phyloP scores from a whole-genome alignment of 2,797 vertebrate genomes.

The Halcyon chelicuti region DNA sequence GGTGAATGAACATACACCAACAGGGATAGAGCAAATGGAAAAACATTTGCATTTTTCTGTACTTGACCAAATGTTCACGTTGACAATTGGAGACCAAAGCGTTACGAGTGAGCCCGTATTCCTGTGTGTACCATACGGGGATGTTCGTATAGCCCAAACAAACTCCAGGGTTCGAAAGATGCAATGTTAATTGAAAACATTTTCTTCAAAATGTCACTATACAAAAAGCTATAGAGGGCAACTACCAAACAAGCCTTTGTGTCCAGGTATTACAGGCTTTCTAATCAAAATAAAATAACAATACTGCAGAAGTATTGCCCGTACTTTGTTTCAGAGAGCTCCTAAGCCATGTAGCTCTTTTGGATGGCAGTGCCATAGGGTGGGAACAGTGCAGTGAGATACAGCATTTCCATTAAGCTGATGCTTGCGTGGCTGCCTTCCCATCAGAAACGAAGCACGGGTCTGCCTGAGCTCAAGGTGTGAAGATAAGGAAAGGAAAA shows the following conservation, averaged over 20 bases:
- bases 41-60: not conserved
- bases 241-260: not conserved
- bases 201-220: not conserved
- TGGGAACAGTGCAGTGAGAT: not conserved
- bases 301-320: not conserved
- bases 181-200: not conserved
- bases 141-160: not conserved
- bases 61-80: not conserved
- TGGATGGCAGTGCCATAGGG: accelerated
- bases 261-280: not conserved
- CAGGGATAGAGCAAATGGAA: not conserved
- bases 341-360: not conserved
- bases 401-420: not conserved
- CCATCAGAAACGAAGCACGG: not conserved
- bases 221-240: not conserved
- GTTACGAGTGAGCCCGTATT: not conserved
- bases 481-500: conserved; percentile 24
- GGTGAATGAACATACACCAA: not conserved
- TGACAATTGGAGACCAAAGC: not conserved
- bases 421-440: conserved; percentile 17
- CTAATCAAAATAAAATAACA: not conserved
- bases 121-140: not conserved
- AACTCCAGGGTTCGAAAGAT: not conserved
- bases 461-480: not conserved
- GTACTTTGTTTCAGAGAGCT: not conserved